Base-by-base conservation (phyloP, 2,797 vertebrate genomes). In the Poecilia wingei region DNA sequence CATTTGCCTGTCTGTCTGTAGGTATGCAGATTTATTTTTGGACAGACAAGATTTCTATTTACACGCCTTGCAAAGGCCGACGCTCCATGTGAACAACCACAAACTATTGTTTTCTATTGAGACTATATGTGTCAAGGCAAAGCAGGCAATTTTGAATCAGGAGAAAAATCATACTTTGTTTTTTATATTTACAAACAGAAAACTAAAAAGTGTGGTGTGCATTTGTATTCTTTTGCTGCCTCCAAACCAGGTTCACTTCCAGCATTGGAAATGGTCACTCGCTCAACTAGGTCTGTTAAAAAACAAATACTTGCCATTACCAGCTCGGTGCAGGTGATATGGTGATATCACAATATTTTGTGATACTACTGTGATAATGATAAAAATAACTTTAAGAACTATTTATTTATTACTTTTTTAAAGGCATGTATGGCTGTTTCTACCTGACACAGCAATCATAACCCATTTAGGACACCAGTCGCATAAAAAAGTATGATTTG, bases 1-100 rank as follows among this genome's bases (percentile, higher is more conserved):
- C 75, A 31, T 84, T 77, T 78, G 80, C 4, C 55, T 64, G 81
- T 75, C 71, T 59, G 45, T 22, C 72, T 74, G 53, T 66, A 14
- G 69, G 41, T 68, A n/a, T 45, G 75, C 75, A 70, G 25, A 3
- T n/a, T 33, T n/a, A 33, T 43, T 43, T 41, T 68, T 22, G 22
- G 36, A 66, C 61, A 66, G 28, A 33, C 59, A 36, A 22, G 33
- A 18, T 39, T 69, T 69, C 66, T 69, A 69, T 69, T 69, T 69
- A n/a, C 39, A n/a, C 2, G 18, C 33, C 61, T 66, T 66, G 61
- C 61, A 66, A 66, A 66, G 14, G 61, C n/a, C 41, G 7, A 25
- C 12, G 3, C 41, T 46, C 68, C 13, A 28, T 14, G 5, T 45
- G 41, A 70, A 28, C 41, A 46, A 70, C 68, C 43, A 25, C 12